These are phyloP conservation scores for Sebastes vulpes DNA, from an alignment of 2,797 vertebrate genomes.

Conservation along the genomic window DNA sequence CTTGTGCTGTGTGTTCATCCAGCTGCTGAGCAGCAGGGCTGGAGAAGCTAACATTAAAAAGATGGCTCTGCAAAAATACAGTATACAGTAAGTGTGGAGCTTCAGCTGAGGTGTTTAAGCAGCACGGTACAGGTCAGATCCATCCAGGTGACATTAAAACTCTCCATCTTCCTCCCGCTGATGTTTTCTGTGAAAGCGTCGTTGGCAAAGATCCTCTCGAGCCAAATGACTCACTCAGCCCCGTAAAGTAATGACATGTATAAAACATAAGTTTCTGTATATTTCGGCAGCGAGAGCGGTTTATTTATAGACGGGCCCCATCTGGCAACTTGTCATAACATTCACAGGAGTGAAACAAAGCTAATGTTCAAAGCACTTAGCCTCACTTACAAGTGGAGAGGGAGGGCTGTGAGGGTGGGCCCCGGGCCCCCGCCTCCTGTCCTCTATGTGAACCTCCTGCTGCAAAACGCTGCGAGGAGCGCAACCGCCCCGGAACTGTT, in stretches of 20 bases:
- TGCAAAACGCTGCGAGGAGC: slow-evolving; percentile 28
- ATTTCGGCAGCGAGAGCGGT: slow-evolving; percentile 27
- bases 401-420: slow-evolving; percentile 9
- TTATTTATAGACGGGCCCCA: slow-evolving; percentile 70
- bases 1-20: not conserved
- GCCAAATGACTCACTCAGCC: slow-evolving; percentile 32
- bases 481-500: not conserved
- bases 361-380: slow-evolving; percentile 65
- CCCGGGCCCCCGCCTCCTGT: slow-evolving; percentile 32
- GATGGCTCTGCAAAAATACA: not conserved
- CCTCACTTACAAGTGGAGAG: slow-evolving; percentile 54
- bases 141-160: slow-evolving; percentile 2
- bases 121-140: slow-evolving; percentile 8
- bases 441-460: slow-evolving; percentile 64
- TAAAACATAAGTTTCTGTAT: slow-evolving; percentile 63
- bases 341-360: slow-evolving; percentile 62
- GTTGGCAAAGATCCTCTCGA: slow-evolving; percentile 19
- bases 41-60: not conserved
- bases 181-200: slow-evolving; percentile 4
- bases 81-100: not conserved
- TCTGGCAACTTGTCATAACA: slow-evolving; percentile 71
- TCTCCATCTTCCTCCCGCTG: not conserved
- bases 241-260: slow-evolving; percentile 50
- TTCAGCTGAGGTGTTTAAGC: not conserved
- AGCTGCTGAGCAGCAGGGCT: not conserved